Evolutionary conservation across 2,888 invertebrate genomes (phyloP), one percentile per base, ranked within the genome.

Genomic region (Hetaerina titia): DNA sequence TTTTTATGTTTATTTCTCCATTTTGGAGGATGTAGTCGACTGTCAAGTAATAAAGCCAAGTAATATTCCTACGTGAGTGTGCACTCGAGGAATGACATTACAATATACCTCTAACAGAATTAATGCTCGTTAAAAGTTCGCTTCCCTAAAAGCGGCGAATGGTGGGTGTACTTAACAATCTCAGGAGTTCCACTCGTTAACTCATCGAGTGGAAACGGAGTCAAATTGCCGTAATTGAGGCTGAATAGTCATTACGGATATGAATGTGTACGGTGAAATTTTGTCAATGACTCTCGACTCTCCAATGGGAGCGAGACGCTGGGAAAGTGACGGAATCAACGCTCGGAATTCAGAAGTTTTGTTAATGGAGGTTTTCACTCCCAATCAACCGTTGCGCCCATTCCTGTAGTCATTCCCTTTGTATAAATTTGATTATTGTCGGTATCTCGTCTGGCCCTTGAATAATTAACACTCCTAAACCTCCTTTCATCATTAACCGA

Each of bases 41-140:
- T 81, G 25, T 31, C 25, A 81, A 31, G 81, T 13, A 25, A 81
- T 81, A 81, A 81, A 31, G 25, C 81, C 31, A 45, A 31, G 6
- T 81, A 81, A 31, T 25, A 15, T n/a, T 15, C 81, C 25, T 5
- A 31, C 13, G 31, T 31, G 15, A 81, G n/a, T n/a, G n/a, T n/a
- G 69, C 45, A 69, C 81, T 81, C 4, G 22, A 81, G 81, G 31
- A 81, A 31, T 31, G 31, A 81, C 81, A 25, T 31, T 5, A 31
- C 31, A 31, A 81, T 81, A 31, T 25, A 81, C 81, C 31, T 31
- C 31, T 31, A 13, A 31, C 13, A 25, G 19, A 81, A 31, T 81
- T 25, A 81, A 81, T 22, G 81, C 81, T 81, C 81, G 81, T 81
- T 31, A 81, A 81, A 81, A 81, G 31, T 81, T 81, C 31, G 31